These are phyloP conservation scores for Myotis planiceps DNA, from an alignment of 2,797 vertebrate species.

Conservation along the genomic window DNA sequence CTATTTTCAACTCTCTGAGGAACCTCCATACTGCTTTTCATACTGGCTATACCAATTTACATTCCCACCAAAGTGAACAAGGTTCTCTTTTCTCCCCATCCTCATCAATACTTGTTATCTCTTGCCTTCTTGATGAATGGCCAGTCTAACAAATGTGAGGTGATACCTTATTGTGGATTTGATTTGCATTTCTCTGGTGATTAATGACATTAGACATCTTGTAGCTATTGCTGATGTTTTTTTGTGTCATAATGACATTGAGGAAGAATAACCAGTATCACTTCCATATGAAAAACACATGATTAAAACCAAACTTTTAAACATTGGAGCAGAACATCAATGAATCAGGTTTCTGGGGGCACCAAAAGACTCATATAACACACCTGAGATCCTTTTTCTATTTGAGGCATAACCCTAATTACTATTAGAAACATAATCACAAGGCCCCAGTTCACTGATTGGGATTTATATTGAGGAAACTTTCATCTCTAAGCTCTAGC, in stretches of 20 bases:
- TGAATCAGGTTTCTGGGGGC: not conserved
- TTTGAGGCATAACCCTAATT: not conserved
- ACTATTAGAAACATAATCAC: not conserved
- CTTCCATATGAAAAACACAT: not conserved
- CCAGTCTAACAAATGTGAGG: not conserved
- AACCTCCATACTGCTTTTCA: not conserved
- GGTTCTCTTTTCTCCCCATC: not conserved
- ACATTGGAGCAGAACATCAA: not conserved
- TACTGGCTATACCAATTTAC: not conserved
- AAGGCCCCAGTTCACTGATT: not conserved
- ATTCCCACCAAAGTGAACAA: not conserved
- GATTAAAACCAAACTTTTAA: not conserved
- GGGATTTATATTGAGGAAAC: not conserved
- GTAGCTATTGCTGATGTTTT: not conserved
- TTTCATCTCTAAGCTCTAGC: not conserved
- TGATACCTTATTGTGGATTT: not conserved
- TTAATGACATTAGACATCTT: not conserved
- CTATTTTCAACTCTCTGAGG: not conserved
- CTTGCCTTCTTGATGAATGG: not conserved
- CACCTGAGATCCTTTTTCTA: not conserved
- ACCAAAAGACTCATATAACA: not conserved
- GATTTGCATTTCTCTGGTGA: not conserved
- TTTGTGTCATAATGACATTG: not conserved
- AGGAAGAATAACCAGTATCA: not conserved
- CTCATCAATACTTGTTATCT: not conserved